Evolutionary conservation across 2,888 invertebrate genomes (phyloP).

Genomic region (Priapulus caudatus): DNA sequence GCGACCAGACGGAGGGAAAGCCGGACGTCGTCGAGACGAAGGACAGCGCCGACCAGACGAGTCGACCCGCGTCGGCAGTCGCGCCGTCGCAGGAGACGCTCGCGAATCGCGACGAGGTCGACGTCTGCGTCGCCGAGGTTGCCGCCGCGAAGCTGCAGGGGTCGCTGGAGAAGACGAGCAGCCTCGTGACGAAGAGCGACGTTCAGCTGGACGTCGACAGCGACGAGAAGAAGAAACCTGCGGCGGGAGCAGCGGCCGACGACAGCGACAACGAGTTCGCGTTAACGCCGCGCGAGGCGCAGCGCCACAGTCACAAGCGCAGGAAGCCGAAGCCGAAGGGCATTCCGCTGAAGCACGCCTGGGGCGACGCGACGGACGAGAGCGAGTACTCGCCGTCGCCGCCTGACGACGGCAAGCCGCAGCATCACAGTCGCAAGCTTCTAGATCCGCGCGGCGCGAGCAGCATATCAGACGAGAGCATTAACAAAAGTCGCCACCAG

Average conservation of each 20-base stretch:
- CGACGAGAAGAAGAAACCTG: background rate
- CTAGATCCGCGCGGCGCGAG: no score
- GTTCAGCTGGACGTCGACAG: background rate
- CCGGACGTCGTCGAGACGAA: background rate
- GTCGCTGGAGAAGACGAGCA: background rate
- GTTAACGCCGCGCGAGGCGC: background rate
- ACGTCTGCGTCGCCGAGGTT: background rate
- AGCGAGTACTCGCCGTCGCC: no score
- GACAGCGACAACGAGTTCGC: background rate
- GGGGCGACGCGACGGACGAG: no score
- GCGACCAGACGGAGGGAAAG: background rate
- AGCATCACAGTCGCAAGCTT: no score
- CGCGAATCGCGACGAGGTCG: background rate
- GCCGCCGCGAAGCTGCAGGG: background rate
- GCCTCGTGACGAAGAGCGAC: background rate
- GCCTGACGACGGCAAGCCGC: no score
- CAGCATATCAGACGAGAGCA: no score
- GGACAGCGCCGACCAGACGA: background rate
- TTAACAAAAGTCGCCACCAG: no score
- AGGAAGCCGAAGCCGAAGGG: no score
- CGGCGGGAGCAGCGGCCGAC: background rate
- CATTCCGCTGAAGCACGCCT: no score
- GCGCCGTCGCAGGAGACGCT: no score
- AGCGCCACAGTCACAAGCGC: no score
- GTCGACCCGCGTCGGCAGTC: background rate